Percentiles rank a stretch among this genome's conserved stretches.
Conservation (phyloP, 2,113 vertebrate genomes). For the Silurus asotus region DNA sequence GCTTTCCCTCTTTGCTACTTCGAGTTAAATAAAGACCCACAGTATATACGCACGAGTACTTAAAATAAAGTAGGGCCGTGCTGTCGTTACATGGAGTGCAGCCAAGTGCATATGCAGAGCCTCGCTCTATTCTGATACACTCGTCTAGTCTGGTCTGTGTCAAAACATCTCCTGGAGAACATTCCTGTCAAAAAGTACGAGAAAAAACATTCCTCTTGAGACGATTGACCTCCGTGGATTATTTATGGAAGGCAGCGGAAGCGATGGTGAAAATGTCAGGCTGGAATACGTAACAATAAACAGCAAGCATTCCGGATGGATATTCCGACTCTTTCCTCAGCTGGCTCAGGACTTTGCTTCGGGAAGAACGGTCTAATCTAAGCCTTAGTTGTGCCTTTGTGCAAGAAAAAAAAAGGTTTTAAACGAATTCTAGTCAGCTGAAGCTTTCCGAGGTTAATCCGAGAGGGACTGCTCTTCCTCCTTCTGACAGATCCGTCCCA, state of each 20-base stretch:
- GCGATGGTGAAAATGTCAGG: conserved; percentile 38
- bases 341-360: background rate
- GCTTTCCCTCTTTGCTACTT: background rate
- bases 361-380: background rate
- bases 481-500: conserved; percentile 20
- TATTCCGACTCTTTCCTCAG: background rate
- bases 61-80: background rate
- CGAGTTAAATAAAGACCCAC: background rate
- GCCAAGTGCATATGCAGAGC: conserved; percentile 23
- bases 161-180: conserved; percentile 18
- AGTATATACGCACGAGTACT: background rate
- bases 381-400: background rate
- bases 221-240: conserved; percentile 13
- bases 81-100: background rate
- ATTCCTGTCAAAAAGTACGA: conserved; percentile 8
- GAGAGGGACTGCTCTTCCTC: conserved; percentile 5
- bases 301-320: conserved; percentile 23
- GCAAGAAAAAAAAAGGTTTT: background rate
- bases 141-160: conserved; percentile 13
- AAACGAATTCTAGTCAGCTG: background rate
- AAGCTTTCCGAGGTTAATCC: conserved; percentile 8
- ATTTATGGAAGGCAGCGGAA: conserved; percentile 11
- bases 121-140: background rate
- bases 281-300: conserved; percentile 31
- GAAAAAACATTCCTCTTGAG: conserved; percentile 11